Evolutionary conservation across 2,113 vertebrate species (phyloP).

Genomic region (Marmota monax): DNA sequence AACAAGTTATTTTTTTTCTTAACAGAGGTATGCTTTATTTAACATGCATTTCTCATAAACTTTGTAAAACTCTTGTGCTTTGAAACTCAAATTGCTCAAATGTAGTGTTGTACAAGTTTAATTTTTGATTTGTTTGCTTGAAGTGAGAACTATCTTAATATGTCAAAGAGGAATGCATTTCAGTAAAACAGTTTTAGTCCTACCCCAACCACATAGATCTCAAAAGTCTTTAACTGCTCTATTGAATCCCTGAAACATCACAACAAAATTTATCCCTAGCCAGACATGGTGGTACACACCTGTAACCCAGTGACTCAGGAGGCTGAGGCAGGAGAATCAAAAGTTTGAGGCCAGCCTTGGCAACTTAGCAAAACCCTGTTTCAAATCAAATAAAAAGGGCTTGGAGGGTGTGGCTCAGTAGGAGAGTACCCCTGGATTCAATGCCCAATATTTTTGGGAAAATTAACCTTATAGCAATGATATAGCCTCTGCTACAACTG

Average conservation of each 20-base stretch:
- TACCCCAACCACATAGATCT: neutral
- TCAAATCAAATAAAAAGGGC: too few species aligned
- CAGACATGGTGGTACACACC: too few species aligned
- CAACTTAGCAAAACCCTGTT: too few species aligned
- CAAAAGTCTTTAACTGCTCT: conserved; percentile 10
- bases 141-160: conserved; percentile 12
- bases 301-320: too few species aligned
- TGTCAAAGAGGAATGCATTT: conserved; percentile 52
- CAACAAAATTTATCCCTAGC: conserved; percentile 28
- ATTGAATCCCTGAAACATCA: conserved; percentile 24
- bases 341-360: too few species aligned
- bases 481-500: neutral
- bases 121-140: conserved; percentile 46
- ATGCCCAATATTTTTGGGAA: too few species aligned
- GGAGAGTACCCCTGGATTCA: too few species aligned
- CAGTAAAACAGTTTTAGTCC: neutral
- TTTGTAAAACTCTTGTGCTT: conserved; percentile 11
- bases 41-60: neutral
- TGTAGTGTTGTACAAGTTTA: neutral
- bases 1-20: neutral
- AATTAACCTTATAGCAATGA: neutral
- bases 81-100: neutral
- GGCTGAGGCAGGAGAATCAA: too few species aligned
- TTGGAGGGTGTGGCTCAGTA: too few species aligned
- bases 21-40: conserved; percentile 28